phyloP scores from a whole-genome alignment of 2,888 invertebrate species.

The Heliconius charithonia region DNA sequence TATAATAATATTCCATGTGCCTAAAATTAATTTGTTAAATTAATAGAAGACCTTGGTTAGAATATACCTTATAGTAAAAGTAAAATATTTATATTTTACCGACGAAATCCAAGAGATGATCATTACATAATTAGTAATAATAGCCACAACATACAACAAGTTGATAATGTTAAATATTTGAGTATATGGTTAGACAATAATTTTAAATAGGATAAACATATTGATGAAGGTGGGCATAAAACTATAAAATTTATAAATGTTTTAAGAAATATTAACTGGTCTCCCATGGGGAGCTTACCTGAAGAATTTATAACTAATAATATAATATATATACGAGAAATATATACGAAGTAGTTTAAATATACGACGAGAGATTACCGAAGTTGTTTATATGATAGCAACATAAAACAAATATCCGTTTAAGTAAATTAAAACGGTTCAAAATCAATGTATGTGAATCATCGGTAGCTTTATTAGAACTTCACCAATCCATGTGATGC shows the following conservation, averaged over 20 bases:
- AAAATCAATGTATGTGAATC: background rate
- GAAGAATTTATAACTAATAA: background rate
- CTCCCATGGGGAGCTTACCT: background rate
- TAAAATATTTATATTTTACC: no score
- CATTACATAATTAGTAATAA: no score
- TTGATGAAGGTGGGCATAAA: background rate
- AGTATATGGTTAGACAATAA: conserved; percentile 13
- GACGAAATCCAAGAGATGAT: no score
- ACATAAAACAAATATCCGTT: background rate
- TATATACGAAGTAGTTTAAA: background rate
- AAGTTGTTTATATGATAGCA: background rate
- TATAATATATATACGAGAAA: no score
- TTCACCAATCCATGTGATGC: background rate
- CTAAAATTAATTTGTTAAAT: no score
- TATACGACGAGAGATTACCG: no score
- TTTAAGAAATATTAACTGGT: background rate
- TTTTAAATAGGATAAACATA: background rate
- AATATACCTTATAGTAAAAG: no score
- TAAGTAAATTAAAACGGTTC: background rate
- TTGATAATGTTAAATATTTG: background rate
- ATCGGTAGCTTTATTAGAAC: conserved; percentile 1
- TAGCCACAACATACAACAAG: no score
- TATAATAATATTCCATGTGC: no score
- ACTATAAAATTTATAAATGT: background rate
- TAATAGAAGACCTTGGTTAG: no score